Evolutionary conservation across 2,888 invertebrate species (phyloP), one percentile per base, ranked within the genome.

Genomic region (Noctua fimbriata): DNA sequence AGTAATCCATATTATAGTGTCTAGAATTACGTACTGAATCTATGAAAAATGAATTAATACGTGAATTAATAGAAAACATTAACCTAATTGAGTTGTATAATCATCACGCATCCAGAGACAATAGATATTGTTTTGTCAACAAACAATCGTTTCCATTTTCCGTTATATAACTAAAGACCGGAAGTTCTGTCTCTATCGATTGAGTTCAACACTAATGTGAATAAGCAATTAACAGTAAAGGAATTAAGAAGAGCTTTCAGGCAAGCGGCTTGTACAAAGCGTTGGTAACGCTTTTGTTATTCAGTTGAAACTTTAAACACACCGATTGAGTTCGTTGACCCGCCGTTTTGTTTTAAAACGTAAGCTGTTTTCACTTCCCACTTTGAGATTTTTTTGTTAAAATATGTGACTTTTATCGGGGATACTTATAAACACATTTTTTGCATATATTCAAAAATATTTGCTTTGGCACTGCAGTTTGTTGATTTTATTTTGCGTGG

Each of bases 231-330:
- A 83, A 36, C 47, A 73, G 60, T 67, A 69, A 41, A 79, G 63
- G 60, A 75, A 77, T 86, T 79, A 78, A 77, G 60, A 65, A 41
- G 28, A 73, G 72, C 75, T 82, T 79, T 81, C 79, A 86, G 69
- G 52, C 73, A 32, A 36, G 52, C 76, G 76, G 74, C 65, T 66
- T 65, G 52, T 58, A 83, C 80, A 77, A 79, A 85, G 83, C 69
- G 70, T 72, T 55, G 44, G 55, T 78, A 77, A 73, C 66, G 55
- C 74, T 58, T 85, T 77, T 83, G 83, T 85, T 83, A 69, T 86
- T 47, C 28, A 79, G 69, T 81, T 67, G 28, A 69, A 77, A 83
- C 28, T 76, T 58, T 58, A 72, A 72, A 28, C 36, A 16, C 71
- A 32, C 69, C 36, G n/a, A 16, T 67, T 24, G 5, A 47, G 85